Conservation (phyloP, 1,140 invertebrate genomes). For the Araneus ventricosus region DNA sequence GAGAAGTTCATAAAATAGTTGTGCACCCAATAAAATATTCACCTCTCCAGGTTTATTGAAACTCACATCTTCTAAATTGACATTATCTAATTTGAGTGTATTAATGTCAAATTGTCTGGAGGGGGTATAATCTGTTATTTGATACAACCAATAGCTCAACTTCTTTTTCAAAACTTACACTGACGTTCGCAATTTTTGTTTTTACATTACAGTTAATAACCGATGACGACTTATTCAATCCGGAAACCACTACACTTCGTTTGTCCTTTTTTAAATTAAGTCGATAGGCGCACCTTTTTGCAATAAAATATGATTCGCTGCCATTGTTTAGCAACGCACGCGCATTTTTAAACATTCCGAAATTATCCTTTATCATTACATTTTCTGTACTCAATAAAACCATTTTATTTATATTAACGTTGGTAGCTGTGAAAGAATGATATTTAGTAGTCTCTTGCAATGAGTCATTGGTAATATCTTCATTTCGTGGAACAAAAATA, state of each 20-base stretch:
- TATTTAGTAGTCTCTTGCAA: neutral
- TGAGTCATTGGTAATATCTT: neutral
- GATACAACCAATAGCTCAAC: neutral
- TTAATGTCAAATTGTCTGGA: neutral
- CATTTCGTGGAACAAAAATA: neutral
- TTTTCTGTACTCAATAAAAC: no score
- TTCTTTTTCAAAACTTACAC: neutral
- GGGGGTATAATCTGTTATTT: neutral
- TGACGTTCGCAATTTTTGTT: neutral
- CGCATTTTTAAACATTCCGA: no score
- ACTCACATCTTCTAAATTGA: neutral
- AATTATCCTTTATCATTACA: no score
- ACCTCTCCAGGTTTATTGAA: constrained; percentile 2
- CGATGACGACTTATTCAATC: neutral
- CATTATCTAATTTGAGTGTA: neutral
- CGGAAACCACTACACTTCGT: neutral
- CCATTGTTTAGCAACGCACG: no score
- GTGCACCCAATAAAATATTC: neutral
- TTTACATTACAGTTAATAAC: neutral
- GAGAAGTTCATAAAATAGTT: neutral
- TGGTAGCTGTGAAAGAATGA: no score
- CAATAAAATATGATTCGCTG: neutral
- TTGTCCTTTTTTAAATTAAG: neutral
- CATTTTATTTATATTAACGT: no score
- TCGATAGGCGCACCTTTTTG: neutral